Evolutionary conservation across 2,888 invertebrate genomes (phyloP).

Genomic region (Pyralis farinalis): DNA sequence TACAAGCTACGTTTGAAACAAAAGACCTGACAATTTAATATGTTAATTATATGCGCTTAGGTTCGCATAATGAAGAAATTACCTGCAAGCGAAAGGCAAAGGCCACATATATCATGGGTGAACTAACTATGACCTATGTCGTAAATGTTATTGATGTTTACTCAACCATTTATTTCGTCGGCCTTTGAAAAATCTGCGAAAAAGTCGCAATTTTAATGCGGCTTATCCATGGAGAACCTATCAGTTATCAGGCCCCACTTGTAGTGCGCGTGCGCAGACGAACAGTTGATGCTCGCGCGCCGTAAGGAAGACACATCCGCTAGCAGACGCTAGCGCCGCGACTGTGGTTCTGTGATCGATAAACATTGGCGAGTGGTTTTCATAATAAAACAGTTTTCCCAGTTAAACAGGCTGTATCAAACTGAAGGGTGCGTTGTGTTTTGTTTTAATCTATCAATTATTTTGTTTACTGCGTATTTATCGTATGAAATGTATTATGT

Average conservation of each 20-base stretch:
- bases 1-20: not conserved
- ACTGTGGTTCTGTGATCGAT: slow-evolving; percentile 51
- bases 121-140: slow-evolving; percentile 6
- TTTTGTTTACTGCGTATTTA: not conserved
- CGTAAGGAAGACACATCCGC: slow-evolving; percentile 73
- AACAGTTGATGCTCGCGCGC: slow-evolving; percentile 76
- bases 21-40: not conserved
- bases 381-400: slow-evolving; percentile 30
- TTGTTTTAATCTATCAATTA: slow-evolving; percentile 21
- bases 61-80: slow-evolving; percentile 4
- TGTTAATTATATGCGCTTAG: not conserved
- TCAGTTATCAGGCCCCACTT: slow-evolving; percentile 63
- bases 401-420: slow-evolving; percentile 35
- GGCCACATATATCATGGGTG: not conserved
- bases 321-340: slow-evolving; percentile 43
- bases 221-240: slow-evolving; percentile 54
- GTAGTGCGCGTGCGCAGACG: slow-evolving; percentile 46
- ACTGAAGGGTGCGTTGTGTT: slow-evolving; percentile 56
- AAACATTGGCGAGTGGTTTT: slow-evolving; percentile 47
- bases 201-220: slow-evolving; percentile 42
- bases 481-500: not conserved
- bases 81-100: slow-evolving; percentile 5
- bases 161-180: slow-evolving; percentile 4
- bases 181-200: slow-evolving; percentile 17
- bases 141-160: slow-evolving; percentile 4